Base-by-base conservation (phyloP, 2,797 vertebrate species). In the Pithecia hirsuta region DNA sequence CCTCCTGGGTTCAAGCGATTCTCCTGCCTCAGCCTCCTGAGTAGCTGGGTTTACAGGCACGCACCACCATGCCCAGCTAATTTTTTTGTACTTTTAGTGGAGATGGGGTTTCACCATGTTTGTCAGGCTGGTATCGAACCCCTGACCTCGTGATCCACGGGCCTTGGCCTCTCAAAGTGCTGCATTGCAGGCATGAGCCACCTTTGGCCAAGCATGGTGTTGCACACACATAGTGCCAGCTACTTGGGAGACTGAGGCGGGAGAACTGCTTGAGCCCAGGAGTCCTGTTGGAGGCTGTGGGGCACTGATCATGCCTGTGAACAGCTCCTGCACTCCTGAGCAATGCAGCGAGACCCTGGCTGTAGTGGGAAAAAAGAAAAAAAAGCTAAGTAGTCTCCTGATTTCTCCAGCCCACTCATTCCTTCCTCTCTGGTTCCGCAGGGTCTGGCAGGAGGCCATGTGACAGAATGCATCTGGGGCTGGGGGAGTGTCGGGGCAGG, bases 361-460 rank as follows among this genome's bases (percentile, higher is more conserved):
- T 36, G 5, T 36, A 12, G 39, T 13, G 48, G 30, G 1, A 5
- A 5, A 15, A 30, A 20, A 26, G 7, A 26, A 3, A 14, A 24
- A 11, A 55, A 13, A 28, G 13, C 30, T 8, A 12, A 41, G 78
- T 44, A 4, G 55, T 57, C 46, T n/a, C 48, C 59, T 9, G 4
- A 8, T 4, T 5, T 33, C 70, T 17, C 17, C 13, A 7, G 33
- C 9, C 50, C 22, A 1, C 13, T 4, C 15, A 5, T 17, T 57
- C 67, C 80, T 70, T 30, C 67, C 80, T 80, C 33, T 17, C n/a
- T 0, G 0, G 50, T 4, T 72, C 76, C 41, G 26, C 36, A 2
- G 30, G 44, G 57, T 10, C 74, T 17, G 0, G 76, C 4, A 0
- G 48, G 39, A 2, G 0, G 22, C 30, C 28, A 2, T 13, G 28